These are phyloP conservation scores for Calidris pugnax DNA, from an alignment of 2,113 vertebrate species.

Conservation along the genomic window DNA sequence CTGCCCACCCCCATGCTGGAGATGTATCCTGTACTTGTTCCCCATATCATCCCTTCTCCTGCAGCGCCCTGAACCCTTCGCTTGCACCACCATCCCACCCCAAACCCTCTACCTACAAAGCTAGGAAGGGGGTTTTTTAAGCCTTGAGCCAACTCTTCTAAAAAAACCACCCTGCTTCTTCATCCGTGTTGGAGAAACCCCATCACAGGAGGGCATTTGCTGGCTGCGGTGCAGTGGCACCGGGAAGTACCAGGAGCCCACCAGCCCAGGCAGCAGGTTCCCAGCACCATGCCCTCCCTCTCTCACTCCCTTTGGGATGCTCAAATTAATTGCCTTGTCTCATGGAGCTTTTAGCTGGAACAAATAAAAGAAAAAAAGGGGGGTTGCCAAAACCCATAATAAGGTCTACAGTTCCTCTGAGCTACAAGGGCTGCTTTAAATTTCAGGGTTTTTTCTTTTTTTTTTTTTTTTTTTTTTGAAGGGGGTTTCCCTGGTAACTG, in stretches of 20 bases:
- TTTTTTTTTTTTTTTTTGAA: neutral
- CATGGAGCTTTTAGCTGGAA: slow-evolving; percentile 32
- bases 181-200: neutral
- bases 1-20: accelerated
- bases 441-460: neutral
- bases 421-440: slow-evolving; percentile 57
- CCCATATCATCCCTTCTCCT: neutral
- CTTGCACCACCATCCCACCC: neutral
- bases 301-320: slow-evolving; percentile 27
- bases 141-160: neutral
- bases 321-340: slow-evolving; percentile 42
- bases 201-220: neutral
- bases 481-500: slow-evolving; percentile 63
- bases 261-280: accelerated
- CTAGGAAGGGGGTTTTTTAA: neutral
- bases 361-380: slow-evolving; percentile 16
- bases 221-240: accelerated
- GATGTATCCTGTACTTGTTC: neutral
- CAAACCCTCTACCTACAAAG: accelerated
- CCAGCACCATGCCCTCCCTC: neutral
- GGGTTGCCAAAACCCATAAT: slow-evolving; percentile 16
- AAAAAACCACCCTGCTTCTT: neutral
- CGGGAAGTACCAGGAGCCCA: accelerated
- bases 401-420: slow-evolving; percentile 41
- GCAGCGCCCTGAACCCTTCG: neutral